phyloP scores from a whole-genome alignment of 2,888 invertebrate genomes.

The Chalcosyrphus nemorum region DNA sequence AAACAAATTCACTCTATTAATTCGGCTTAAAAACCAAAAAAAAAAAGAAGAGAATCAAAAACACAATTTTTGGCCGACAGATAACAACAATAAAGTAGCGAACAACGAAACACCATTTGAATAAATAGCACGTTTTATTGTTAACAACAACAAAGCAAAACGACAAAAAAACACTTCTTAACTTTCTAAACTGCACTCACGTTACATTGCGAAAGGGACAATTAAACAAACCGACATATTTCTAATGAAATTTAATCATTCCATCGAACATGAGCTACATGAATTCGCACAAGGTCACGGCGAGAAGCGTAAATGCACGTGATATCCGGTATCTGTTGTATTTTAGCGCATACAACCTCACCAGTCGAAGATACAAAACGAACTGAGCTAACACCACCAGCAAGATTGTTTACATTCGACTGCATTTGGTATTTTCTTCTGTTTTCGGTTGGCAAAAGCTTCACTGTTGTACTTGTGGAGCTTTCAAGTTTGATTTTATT shows the following conservation, averaged over 20 bases:
- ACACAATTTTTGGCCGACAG: no score
- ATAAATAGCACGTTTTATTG: no score
- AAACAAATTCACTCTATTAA: neutral
- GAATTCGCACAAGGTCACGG: conserved; percentile 33
- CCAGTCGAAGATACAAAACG: neutral
- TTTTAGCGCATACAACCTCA: neutral
- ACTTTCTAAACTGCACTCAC: neutral
- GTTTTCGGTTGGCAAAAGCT: conserved; percentile 29
- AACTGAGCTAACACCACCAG: conserved; percentile 31
- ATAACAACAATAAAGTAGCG: neutral
- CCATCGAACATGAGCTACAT: neutral
- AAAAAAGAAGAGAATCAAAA: no score
- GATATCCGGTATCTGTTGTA: neutral
- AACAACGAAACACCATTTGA: neutral
- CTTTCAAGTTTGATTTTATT: conserved; percentile 21
- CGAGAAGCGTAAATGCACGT: conserved; percentile 32
- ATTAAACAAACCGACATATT: neutral
- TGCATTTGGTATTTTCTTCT: neutral
- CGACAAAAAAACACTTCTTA: neutral
- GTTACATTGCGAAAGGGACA: neutral
- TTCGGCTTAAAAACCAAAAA: neutral
- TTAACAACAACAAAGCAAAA: no score
- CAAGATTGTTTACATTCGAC: conserved; percentile 42
- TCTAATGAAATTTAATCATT: neutral
- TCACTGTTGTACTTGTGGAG: neutral